A percentile compares a stretch with the other conserved stretches of the same genome.
phyloP scores from a whole-genome alignment of 2,113 vertebrate genomes.

The Syngnathus scovelli region DNA sequence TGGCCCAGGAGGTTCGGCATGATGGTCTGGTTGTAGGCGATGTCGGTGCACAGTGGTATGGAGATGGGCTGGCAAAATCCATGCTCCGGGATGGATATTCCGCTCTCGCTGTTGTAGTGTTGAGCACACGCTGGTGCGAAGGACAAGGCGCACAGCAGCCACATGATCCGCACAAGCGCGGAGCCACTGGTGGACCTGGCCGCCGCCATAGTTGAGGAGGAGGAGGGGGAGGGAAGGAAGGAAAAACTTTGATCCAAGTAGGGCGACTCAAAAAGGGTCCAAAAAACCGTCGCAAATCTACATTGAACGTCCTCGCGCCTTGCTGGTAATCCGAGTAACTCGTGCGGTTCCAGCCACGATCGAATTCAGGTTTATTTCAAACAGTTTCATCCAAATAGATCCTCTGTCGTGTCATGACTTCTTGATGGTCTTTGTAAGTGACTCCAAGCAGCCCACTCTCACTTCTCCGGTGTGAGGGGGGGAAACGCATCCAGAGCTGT shows the following conservation, averaged over 20 bases:
- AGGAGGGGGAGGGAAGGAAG: slow-evolving; percentile 27
- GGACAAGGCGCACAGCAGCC: slow-evolving; percentile 45
- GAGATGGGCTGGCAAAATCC: slow-evolving; percentile 90
- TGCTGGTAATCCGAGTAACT: background rate
- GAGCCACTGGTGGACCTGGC: slow-evolving; percentile 51
- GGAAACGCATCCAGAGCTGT: slow-evolving; percentile 19
- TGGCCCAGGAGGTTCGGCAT: slow-evolving; percentile 90
- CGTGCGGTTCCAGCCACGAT: background rate
- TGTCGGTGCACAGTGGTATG: slow-evolving; percentile 88
- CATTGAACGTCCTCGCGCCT: slow-evolving; percentile 1
- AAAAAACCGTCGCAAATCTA: slow-evolving; percentile 23
- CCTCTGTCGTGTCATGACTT: slow-evolving; percentile 63
- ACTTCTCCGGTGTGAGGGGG: slow-evolving; percentile 14
- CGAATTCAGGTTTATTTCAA: slow-evolving; percentile 26
- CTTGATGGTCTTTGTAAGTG: slow-evolving; percentile 68
- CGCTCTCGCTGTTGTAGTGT: slow-evolving; percentile 79
- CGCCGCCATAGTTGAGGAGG: slow-evolving; percentile 60
- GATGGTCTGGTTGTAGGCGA: slow-evolving; percentile 92
- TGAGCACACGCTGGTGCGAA: slow-evolving; percentile 61
- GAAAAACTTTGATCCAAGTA: slow-evolving; percentile 65
- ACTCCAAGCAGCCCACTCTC: slow-evolving; percentile 61
- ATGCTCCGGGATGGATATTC: slow-evolving; percentile 85
- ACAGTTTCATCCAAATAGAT: slow-evolving; percentile 39
- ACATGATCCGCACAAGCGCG: slow-evolving; percentile 52
- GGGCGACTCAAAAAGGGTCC: slow-evolving; percentile 46